These are phyloP conservation scores for Trichechus manatus DNA, from an alignment of 2,113 vertebrate genomes.

Conservation along the genomic window DNA sequence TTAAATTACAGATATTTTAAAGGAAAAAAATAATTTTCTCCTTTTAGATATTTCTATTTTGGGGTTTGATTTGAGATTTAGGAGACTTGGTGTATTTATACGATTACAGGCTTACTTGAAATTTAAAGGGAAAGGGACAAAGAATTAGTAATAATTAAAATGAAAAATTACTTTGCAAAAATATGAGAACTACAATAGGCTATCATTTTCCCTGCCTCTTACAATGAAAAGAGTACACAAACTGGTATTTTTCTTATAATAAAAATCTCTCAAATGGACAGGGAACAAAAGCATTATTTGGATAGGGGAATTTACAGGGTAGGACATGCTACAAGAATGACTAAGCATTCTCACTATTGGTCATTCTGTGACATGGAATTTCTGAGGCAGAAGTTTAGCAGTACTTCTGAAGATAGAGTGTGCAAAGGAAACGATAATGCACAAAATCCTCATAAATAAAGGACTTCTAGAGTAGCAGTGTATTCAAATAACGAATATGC, in stretches of 20 bases:
- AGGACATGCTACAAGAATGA: not conserved
- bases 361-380: not conserved
- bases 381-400: not conserved
- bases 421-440: not conserved
- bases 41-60: not conserved
- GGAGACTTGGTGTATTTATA: not conserved
- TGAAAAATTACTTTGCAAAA: not conserved
- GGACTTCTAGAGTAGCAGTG: not conserved
- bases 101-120: not conserved
- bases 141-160: constrained; percentile 19
- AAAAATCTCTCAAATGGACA: not conserved
- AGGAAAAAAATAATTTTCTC: not conserved
- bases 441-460: not conserved
- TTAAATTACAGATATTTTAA: not conserved
- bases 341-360: not conserved
- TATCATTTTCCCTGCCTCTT: not conserved
- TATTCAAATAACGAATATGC: not conserved
- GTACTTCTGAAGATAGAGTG: not conserved
- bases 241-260: not conserved
- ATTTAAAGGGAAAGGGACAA: not conserved
- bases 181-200: not conserved
- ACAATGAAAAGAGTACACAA: not conserved
- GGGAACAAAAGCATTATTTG: not conserved
- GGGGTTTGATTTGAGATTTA: not conserved
- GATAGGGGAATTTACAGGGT: not conserved